Evolutionary conservation across 2,888 invertebrate genomes (phyloP).

Genomic region (Pomacea canaliculata): DNA sequence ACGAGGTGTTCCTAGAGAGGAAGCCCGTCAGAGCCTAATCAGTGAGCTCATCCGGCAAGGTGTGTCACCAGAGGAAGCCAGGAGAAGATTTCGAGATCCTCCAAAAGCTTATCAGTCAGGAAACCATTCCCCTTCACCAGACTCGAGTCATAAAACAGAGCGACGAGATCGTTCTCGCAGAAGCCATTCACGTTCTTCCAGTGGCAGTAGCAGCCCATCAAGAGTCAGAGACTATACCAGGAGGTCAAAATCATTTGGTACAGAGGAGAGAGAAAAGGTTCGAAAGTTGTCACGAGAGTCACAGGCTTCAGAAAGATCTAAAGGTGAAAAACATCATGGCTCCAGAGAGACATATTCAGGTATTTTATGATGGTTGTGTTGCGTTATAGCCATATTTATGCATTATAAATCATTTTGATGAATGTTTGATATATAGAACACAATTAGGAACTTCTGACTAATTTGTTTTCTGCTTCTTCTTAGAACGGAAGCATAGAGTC

Average conservation of each 20-base stretch:
- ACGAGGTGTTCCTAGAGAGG: slow-evolving; percentile 19
- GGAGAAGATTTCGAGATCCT: slow-evolving; percentile 4
- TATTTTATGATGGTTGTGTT: no score
- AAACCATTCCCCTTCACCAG: not conserved
- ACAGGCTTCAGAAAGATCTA: no score
- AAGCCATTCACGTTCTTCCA: not conserved
- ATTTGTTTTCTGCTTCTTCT: no score
- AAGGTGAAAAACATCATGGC: no score
- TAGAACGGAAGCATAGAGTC: no score
- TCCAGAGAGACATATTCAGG: no score
- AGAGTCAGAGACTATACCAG: not conserved
- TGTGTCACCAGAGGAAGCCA: slow-evolving; percentile 17
- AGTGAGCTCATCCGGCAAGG: slow-evolving; percentile 14
- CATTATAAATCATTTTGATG: no score
- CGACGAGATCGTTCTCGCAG: not conserved
- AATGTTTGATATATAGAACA: no score
- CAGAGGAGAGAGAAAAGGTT: slow-evolving; percentile 1
- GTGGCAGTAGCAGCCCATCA: not conserved
- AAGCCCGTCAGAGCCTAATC: slow-evolving; percentile 12
- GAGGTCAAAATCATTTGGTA: not conserved
- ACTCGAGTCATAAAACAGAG: no score
- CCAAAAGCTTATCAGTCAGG: not conserved
- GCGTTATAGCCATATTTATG: no score
- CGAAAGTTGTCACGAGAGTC: no score
- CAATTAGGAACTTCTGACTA: no score